Evolutionary conservation across 2,888 invertebrate genomes (phyloP), one percentile per base, ranked within the genome.

Genomic region (Neria commutata): DNA sequence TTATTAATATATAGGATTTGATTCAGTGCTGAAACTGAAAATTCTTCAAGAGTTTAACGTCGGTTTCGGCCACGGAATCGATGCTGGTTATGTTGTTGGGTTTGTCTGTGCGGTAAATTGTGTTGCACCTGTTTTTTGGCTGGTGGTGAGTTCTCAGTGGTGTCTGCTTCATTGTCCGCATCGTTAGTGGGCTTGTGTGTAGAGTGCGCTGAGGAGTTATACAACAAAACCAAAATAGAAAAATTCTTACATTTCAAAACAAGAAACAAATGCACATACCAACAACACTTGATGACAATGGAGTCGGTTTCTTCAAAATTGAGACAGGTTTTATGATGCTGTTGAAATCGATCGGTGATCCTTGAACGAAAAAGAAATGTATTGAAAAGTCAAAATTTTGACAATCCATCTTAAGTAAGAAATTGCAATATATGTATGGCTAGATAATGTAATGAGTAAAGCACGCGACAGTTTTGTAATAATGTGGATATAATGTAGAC

Each of bases 41-140:
- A n/a, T n/a, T n/a, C n/a, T n/a, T n/a, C 5, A 42, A 42, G 14
- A 17, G 21, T n/a, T 62, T 58, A 77, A 56, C 71, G 76, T 45
- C 75, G 69, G 67, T 72, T 76, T 56, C 68, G 74, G 26, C 70
- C 71, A 23, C 76, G 75, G 60, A 66, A 66, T 56, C 72, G 69
- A 54, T 73, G 67, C 50, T 68, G n/a, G n/a, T n/a, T n/a, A n/a
- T n/a, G 65, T 21, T 67, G 49, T 24, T 70, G 64, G n/a, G 67
- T 63, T 8, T 62, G 62, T n/a, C 68, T 62, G 64, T 2, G 34
- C 23, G 26, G 58, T 2, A 16, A 45, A 26, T 5, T 58, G 1
- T 37, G 55, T 46, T 14, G 60, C 8, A 1, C 52, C 48, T 52
- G 10, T 23, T 59, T 60, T n/a, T 21, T 62, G 29, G 45, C 24